These are phyloP conservation scores for Venturia canescens DNA, from an alignment of 1,140 invertebrate genomes.

Conservation along the genomic window DNA sequence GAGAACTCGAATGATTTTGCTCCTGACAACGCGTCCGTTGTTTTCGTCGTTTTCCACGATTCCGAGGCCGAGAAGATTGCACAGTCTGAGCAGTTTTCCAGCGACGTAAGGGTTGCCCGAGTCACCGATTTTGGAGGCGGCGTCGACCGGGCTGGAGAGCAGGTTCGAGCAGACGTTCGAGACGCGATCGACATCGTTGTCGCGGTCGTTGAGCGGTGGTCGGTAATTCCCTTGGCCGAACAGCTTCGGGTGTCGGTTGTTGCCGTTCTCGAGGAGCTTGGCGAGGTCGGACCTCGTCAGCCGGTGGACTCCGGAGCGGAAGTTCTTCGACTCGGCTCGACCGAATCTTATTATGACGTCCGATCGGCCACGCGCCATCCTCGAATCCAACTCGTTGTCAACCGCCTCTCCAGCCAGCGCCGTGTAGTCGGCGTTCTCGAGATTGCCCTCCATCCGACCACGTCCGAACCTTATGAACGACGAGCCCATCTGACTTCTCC, in stretches of 20 bases:
- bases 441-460: slow-evolving; percentile 45
- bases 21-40: slow-evolving; percentile 34
- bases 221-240: background rate
- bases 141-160: slow-evolving; percentile 29
- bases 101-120: slow-evolving; percentile 52
- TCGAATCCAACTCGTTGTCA: slow-evolving; percentile 50
- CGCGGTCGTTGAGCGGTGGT: background rate
- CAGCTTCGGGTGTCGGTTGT: background rate
- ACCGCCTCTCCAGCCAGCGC: slow-evolving; percentile 41
- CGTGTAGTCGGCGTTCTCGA: slow-evolving; percentile 47
- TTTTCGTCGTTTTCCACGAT: slow-evolving; percentile 52
- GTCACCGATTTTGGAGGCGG: slow-evolving; percentile 35
- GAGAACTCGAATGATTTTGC: slow-evolving; percentile 23
- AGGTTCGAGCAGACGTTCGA: slow-evolving; percentile 60
- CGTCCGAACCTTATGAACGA: slow-evolving; percentile 72
- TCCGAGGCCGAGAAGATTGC: slow-evolving; percentile 55
- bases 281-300: background rate
- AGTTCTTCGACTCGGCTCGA: slow-evolving; percentile 48
- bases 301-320: background rate
- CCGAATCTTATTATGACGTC: slow-evolving; percentile 73
- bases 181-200: slow-evolving; percentile 36
- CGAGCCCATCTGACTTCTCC: slow-evolving; percentile 66
- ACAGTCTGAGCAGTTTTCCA: slow-evolving; percentile 58
- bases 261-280: background rate
- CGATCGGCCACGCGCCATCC: slow-evolving; percentile 56